Conservation (phyloP, 2,113 vertebrate genomes). For the Epinephelus fuscoguttatus region DNA sequence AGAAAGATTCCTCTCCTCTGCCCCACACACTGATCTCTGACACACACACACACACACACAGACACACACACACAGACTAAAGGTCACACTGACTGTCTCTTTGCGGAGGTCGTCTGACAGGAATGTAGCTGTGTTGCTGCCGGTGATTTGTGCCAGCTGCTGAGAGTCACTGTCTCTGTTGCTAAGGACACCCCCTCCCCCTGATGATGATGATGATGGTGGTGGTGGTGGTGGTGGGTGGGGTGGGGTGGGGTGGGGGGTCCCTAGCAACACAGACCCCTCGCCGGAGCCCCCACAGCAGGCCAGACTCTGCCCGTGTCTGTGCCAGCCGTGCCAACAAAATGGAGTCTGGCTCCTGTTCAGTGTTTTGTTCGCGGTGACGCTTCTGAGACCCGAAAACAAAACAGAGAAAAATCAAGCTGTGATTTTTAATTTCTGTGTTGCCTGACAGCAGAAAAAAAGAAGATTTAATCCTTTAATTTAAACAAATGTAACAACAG, state of each 20-base stretch:
- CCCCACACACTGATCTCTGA: not conserved
- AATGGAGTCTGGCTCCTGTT: conserved; percentile 30
- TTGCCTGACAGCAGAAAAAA: not conserved
- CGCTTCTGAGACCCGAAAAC: not conserved
- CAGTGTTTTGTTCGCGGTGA: not conserved
- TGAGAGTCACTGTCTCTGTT: conserved; percentile 33
- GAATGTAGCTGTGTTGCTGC: conserved; percentile 17
- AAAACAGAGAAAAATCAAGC: not conserved
- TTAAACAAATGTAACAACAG: not conserved
- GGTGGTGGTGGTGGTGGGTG: not conserved
- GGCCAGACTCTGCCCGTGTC: conserved; percentile 18
- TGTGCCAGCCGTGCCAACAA: conserved; percentile 19
- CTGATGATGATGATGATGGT: not conserved
- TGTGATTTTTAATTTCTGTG: not conserved
- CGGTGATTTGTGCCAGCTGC: conserved; percentile 26
- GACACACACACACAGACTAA: not conserved
- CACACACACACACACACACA: not conserved
- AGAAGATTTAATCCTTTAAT: not conserved
- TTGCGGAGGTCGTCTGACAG: conserved; percentile 11
- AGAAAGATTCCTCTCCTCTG: not conserved
- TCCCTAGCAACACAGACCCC: conserved; percentile 29
- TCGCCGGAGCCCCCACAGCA: not conserved
- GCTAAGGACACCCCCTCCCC: conserved; percentile 12
- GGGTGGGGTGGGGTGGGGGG: no score
- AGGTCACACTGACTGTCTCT: conserved; percentile 19